Base-by-base conservation (phyloP, 2,888 invertebrate genomes). In the Masnerella sp. region DNA sequence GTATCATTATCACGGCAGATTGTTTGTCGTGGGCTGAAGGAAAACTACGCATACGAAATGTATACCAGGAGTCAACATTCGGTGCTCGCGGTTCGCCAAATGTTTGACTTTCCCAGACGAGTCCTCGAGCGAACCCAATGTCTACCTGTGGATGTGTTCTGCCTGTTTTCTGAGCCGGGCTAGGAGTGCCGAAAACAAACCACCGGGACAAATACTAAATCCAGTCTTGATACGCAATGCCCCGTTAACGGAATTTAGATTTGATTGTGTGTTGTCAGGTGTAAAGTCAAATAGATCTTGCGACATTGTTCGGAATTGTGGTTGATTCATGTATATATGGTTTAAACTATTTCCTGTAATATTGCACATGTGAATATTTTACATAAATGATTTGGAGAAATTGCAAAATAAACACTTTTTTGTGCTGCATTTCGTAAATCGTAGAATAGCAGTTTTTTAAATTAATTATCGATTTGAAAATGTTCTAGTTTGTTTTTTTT, bases 51-150 rank as follows among this genome's bases (percentile, higher is more conserved):
- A 62, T 78, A 81, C 78, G 77, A 82, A 83, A 83, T 85, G 83
- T 85, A 79, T 85, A 83, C 84, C 78, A 70, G 79, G 80, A 82
- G 85, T 83, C 82, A 86, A 86, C 85, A 85, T 81, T 83, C 77
- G 80, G 82, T 78, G 80, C 80, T 79, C 81, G 76, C 75, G 78
- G 79, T 81, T 83, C 81, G 83, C 84, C 81, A 81, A 82, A 79
- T 87, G 85, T 87, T 87, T 87, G 82, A 87, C 86, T 87, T 87
- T 87, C 87, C 86, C 87, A 87, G 85, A 84, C 80, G 80, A 77
- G 75, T 74, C 14, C 47, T 72, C 73, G 78, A 81, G 56, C 76
- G 80, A 75, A 78, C 75, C 78, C 67, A 68, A 71, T 81, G 77
- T 82, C 83, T 84, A 83, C 84, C 83, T 85, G 81, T 79, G 72